phyloP scores from a whole-genome alignment of 2,113 vertebrate genomes.

The Todiramphus saurophagus region DNA sequence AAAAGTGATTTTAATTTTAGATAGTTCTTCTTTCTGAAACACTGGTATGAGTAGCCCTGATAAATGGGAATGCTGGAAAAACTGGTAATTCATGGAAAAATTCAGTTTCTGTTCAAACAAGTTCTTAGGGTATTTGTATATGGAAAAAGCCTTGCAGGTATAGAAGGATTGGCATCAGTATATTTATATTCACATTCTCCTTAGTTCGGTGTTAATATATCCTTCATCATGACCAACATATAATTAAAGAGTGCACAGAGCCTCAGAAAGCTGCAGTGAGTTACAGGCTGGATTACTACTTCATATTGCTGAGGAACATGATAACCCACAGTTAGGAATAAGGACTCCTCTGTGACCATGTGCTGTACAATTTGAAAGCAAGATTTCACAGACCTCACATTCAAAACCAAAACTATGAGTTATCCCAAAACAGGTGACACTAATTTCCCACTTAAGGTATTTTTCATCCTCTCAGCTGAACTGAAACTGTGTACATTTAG shows the following conservation, averaged over 20 bases:
- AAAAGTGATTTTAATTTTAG: constrained; percentile 30
- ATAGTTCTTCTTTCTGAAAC: neutral
- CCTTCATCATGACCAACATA: neutral
- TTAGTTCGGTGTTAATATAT: constrained; percentile 21
- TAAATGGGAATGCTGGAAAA: neutral
- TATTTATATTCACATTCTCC: constrained; percentile 18
- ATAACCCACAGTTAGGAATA: neutral
- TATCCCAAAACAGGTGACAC: neutral
- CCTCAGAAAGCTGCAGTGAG: constrained; percentile 16
- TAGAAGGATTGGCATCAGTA: constrained; percentile 6
- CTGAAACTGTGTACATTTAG: neutral
- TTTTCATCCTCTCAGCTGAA: neutral
- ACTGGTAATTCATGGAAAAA: constrained; percentile 3
- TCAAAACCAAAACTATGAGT: neutral
- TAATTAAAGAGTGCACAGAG: constrained; percentile 16
- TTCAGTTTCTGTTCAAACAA: constrained; percentile 21
- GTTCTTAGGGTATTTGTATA: neutral
- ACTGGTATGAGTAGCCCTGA: neutral
- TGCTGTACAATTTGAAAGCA: neutral
- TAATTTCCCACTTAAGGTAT: neutral
- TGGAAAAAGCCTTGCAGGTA: neutral
- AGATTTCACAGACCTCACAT: neutral
- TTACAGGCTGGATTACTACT: neutral
- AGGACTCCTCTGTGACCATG: neutral
- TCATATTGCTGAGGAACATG: neutral